phyloP scores from a whole-genome alignment of 2,888 invertebrate genomes.

The Pyrgus malvae region DNA sequence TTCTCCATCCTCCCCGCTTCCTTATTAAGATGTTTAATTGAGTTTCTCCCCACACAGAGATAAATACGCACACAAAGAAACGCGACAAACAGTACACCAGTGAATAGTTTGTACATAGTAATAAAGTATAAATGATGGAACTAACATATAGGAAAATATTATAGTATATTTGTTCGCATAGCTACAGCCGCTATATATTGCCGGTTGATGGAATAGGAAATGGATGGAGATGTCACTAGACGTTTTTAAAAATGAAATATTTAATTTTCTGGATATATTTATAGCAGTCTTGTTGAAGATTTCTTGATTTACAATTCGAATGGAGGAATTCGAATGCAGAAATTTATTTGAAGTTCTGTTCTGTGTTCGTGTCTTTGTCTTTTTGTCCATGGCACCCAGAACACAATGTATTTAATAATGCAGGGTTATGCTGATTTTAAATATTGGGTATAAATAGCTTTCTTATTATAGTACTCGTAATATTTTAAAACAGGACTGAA shows the following conservation, averaged over 20 bases:
- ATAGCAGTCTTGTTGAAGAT: too few relatives aligned
- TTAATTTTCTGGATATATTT: too few relatives aligned
- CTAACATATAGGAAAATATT: constrained; percentile 80
- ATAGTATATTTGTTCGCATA: constrained; percentile 78
- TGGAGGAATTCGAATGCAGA: too few relatives aligned
- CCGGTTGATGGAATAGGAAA: constrained; percentile 36
- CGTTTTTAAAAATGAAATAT: neutral
- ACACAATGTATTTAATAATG: too few relatives aligned
- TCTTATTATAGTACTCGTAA: too few relatives aligned
- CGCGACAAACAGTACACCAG: constrained; percentile 55
- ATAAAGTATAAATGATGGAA: constrained; percentile 82
- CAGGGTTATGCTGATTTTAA: too few relatives aligned
- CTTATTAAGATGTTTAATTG: constrained; percentile 78
- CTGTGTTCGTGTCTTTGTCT: too few relatives aligned
- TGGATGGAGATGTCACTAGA: constrained; percentile 43
- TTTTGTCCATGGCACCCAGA: too few relatives aligned
- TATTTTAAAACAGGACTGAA: too few relatives aligned
- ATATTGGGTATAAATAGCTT: too few relatives aligned
- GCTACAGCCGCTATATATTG: constrained; percentile 72
- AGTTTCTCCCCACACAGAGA: constrained; percentile 48
- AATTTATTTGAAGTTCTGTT: too few relatives aligned
- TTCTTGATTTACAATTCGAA: too few relatives aligned
- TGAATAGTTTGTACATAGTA: constrained; percentile 76
- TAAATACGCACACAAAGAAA: constrained; percentile 32
- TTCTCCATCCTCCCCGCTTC: constrained; percentile 43